A percentile compares a stretch with the other conserved stretches of the same genome.
Conservation (phyloP, 2,113 vertebrate species). For the Heterotis niloticus region DNA sequence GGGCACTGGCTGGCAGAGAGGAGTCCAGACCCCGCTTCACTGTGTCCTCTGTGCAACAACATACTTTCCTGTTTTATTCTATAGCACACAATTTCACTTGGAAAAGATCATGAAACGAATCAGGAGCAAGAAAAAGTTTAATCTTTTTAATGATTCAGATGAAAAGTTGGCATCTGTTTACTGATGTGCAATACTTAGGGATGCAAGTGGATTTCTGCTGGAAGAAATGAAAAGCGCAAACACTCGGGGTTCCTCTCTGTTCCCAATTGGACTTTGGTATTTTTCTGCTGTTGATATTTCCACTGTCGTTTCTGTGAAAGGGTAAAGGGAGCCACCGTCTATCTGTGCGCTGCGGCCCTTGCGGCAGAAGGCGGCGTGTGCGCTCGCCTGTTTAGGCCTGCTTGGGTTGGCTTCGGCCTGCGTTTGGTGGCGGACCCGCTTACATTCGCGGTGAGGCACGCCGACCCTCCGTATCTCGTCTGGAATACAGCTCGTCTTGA, state of each 20-base stretch:
- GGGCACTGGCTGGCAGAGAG: background rate
- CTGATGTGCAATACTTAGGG: background rate
- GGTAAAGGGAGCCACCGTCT: background rate
- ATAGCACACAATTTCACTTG: background rate
- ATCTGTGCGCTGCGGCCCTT: background rate
- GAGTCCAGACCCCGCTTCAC: background rate
- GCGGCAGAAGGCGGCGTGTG: too few relatives aligned
- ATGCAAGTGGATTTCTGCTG: background rate
- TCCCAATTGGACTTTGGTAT: background rate
- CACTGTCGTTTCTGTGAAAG: background rate
- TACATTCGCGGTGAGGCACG: background rate
- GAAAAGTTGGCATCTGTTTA: background rate
- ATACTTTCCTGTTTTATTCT: background rate
- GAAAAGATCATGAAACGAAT: background rate
- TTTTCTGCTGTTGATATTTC: background rate
- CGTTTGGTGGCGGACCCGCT: background rate
- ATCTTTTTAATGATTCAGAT: background rate
- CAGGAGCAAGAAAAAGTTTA: background rate
- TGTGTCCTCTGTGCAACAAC: background rate
- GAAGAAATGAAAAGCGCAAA: background rate
- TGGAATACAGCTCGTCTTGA: conserved; percentile 8
- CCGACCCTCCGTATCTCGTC: background rate
- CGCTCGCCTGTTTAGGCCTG: too few relatives aligned
- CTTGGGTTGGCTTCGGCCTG: background rate
- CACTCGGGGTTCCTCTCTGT: background rate